phyloP scores from a whole-genome alignment of 1,140 invertebrate genomes.

The Eciton burchellii region DNA sequence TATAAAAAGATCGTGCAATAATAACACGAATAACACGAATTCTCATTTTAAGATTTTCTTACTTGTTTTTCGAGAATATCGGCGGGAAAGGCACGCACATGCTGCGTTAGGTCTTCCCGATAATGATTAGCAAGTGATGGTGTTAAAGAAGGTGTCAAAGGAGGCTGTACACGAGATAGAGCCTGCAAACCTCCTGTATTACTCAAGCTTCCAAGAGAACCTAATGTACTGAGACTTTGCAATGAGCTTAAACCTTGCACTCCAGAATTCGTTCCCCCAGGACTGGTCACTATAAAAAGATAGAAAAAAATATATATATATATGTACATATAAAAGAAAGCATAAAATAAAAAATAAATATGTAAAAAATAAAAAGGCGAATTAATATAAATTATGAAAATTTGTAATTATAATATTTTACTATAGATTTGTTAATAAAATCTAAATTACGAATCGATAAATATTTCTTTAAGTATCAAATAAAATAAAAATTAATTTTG shows the following conservation, averaged over 20 bases:
- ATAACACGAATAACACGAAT: background rate
- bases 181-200: slow-evolving; percentile 85
- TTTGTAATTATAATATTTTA: too few relatives aligned
- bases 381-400: too few relatives aligned
- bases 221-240: slow-evolving; percentile 85
- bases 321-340: slow-evolving; percentile 6
- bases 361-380: background rate
- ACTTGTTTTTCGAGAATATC: slow-evolving; percentile 97
- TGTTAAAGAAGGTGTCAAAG: slow-evolving; percentile 90
- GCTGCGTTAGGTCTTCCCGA: slow-evolving; percentile 94
- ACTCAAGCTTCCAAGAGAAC: slow-evolving; percentile 84
- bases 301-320: slow-evolving; percentile 44
- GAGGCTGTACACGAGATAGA: slow-evolving; percentile 84
- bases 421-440: background rate
- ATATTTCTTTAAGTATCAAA: background rate
- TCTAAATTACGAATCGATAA: background rate
- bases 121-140: slow-evolving; percentile 96
- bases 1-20: background rate
- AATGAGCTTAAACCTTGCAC: slow-evolving; percentile 86
- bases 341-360: background rate
- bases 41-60: slow-evolving; percentile 51
- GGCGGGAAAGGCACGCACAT: slow-evolving; percentile 96
- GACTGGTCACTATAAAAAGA: slow-evolving; percentile 82
- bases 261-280: slow-evolving; percentile 81
- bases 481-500: background rate